A percentile compares a stretch with the other conserved stretches of the same genome.
Conservation (phyloP, 2,113 vertebrate genomes). For the Scytalopus superciliaris region DNA sequence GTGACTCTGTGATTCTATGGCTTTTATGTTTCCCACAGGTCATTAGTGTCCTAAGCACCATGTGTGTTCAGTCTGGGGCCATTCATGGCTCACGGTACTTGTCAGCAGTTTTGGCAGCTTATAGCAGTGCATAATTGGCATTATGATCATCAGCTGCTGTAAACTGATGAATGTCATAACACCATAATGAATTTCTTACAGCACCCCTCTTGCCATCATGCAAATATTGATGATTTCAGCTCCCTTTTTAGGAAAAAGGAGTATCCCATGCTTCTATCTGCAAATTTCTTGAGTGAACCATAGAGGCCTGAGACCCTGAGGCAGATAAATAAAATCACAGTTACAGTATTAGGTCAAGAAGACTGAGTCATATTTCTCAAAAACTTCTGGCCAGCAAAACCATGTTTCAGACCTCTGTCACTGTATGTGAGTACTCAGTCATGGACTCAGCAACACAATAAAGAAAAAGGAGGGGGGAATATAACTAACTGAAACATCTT, state of each 20-base stretch:
- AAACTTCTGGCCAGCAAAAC: neutral
- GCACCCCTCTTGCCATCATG: neutral
- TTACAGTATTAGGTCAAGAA: neutral
- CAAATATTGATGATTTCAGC: neutral
- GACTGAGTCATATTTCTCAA: neutral
- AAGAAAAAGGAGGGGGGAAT: neutral
- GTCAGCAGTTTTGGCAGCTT: neutral
- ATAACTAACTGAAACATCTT: neutral
- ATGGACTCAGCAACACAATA: neutral
- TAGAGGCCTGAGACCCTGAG: neutral
- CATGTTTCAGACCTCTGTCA: neutral
- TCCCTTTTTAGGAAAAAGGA: neutral
- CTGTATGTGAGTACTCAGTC: neutral
- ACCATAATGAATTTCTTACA: neutral
- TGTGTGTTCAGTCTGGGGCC: neutral
- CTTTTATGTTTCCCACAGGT: neutral
- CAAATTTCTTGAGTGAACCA: neutral
- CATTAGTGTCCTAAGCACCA: neutral
- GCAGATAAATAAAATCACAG: neutral
- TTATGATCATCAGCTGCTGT: neutral
- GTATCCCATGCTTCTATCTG: rapidly evolving
- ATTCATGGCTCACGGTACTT: neutral
- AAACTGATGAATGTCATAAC: neutral
- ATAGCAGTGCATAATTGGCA: rapidly evolving
- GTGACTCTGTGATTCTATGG: neutral